Evolutionary conservation across 2,113 vertebrate species (phyloP).

Genomic region (Oenanthe oenanthe): DNA sequence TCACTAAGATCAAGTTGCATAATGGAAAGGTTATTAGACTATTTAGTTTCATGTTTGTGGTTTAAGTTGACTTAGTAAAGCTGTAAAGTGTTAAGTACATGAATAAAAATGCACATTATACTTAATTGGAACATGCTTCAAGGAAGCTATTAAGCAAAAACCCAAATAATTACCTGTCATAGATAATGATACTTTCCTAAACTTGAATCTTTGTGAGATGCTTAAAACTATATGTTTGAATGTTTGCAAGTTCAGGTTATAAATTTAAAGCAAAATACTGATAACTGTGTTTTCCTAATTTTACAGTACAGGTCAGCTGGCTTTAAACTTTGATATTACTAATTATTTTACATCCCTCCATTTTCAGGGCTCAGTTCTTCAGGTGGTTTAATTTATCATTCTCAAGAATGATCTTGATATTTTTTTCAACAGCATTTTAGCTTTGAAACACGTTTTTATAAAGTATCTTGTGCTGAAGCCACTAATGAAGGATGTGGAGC

Average conservation of each 20-base stretch:
- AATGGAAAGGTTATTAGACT: not conserved
- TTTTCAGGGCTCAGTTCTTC: not conserved
- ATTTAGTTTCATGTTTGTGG: not conserved
- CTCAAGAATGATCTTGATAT: not conserved
- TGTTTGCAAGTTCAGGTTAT: not conserved
- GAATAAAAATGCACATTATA: not conserved
- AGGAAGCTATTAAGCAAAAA: conserved; percentile 14
- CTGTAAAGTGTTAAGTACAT: not conserved
- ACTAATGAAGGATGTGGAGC: not conserved
- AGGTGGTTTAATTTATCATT: not conserved
- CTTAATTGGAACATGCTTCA: not conserved
- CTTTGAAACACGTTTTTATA: not conserved
- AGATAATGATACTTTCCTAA: conserved; percentile 1
- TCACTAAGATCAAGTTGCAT: not conserved
- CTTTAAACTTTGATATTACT: not conserved
- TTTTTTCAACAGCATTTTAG: not conserved
- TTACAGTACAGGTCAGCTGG: not conserved
- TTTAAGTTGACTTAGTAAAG: not conserved
- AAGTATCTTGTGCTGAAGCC: not conserved
- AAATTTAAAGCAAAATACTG: not conserved
- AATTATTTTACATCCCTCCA: not conserved
- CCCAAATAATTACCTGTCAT: not conserved
- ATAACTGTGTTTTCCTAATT: not conserved
- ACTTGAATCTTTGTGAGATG: not conserved
- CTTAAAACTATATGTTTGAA: not conserved